Evolutionary conservation across 2,888 invertebrate species (phyloP), one percentile per base, ranked within the genome.

Genomic region (Toxonevra muliebris): DNA sequence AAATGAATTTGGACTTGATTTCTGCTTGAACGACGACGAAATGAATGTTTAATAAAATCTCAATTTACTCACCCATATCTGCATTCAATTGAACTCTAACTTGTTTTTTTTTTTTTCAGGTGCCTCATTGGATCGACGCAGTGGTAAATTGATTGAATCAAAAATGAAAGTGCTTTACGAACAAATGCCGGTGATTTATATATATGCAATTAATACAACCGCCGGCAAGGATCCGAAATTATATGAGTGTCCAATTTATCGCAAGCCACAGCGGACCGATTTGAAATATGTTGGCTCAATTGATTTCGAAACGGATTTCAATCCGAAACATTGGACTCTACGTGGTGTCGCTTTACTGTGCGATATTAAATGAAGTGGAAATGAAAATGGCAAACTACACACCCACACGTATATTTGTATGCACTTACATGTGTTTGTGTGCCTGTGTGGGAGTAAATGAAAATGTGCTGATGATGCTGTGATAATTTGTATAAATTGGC

Each of bases 191-290:
- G 94, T 98, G 8, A 95, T 97, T 76, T 97, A 97, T 82, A 95
- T 98, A 76, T 97, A 95, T 80, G 96, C 97, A 1, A 95, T 96
- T 77, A 95, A 96, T 84, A 95, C 95, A 1, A 96, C 96, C 8
- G 92, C 96, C 17, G 95, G 95, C 13, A 96, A 96, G 84, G 94
- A 95, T 85, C 93, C 94, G 0, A 91, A 93, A 76, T 87, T 96
- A 10, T 98, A 98, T 84, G 97, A 97, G 83, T 98, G 98, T 80
- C 98, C 98, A 0, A 97, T 98, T 74, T 98, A 98, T 85, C 90
- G 97, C 76, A 98, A 98, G 81, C 97, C 97, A 0, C 93, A 94
- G 79, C 88, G 98, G 73, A 97, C 97, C 0, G 97, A 98, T 86
- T 90, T 92, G 65, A 97, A 97, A 82, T 98, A 97, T 86, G 96